These are phyloP conservation scores for Listronotus oregonensis DNA, from an alignment of 1,140 invertebrate species.

Conservation along the genomic window DNA sequence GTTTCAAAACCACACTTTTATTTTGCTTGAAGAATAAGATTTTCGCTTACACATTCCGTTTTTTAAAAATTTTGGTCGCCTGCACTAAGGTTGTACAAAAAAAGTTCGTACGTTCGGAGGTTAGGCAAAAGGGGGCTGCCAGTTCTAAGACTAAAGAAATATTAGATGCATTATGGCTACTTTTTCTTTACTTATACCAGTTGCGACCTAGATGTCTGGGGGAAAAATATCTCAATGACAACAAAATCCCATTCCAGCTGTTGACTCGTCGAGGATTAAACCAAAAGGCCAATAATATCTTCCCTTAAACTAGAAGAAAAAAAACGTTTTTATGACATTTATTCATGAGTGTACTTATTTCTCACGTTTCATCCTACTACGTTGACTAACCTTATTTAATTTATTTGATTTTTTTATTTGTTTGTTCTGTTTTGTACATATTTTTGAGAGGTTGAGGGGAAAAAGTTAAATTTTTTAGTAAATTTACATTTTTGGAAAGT, in stretches of 20 bases:
- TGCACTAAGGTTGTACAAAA: too few relatives aligned
- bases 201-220: neutral
- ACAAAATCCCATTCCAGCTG: too few relatives aligned
- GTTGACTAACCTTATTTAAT: slow-evolving; percentile 14
- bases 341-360: slow-evolving; percentile 26
- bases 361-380: slow-evolving; percentile 10
- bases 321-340: slow-evolving; percentile 13
- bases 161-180: too few relatives aligned
- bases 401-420: slow-evolving; percentile 6
- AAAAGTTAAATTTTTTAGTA: slow-evolving; percentile 3
- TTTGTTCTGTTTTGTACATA: slow-evolving; percentile 2
- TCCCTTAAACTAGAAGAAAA: neutral
- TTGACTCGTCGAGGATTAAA: neutral
- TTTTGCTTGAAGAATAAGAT: too few relatives aligned
- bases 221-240: neutral
- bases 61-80: too few relatives aligned
- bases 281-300: neutral
- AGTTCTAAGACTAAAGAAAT: too few relatives aligned
- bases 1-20: too few relatives aligned
- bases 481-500: neutral
- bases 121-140: too few relatives aligned
- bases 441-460: neutral
- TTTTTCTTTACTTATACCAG: too few relatives aligned
- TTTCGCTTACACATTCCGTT: too few relatives aligned
- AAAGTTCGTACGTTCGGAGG: too few relatives aligned